A percentile compares a stretch with the other conserved stretches of the same genome.
Conservation (phyloP, 2,113 vertebrate genomes). For the Cavia aperea region DNA sequence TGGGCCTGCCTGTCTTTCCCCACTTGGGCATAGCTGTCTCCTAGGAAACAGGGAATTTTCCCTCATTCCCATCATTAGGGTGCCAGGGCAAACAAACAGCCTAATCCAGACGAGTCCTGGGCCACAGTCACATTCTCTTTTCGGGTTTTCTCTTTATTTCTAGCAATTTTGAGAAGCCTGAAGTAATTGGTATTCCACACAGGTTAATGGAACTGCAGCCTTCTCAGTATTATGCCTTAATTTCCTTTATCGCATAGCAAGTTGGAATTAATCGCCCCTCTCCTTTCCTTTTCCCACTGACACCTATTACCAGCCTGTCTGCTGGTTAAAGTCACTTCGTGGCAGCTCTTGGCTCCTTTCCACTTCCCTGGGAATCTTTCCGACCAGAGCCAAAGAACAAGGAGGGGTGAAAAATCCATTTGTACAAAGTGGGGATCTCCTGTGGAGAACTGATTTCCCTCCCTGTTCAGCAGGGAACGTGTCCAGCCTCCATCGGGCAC, state of each 20-base stretch:
- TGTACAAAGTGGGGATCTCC: slow-evolving; percentile 62
- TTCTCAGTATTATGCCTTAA: slow-evolving; percentile 71
- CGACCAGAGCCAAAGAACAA: slow-evolving; percentile 64
- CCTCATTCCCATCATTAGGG: slow-evolving; percentile 60
- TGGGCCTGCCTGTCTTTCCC: slow-evolving; percentile 44
- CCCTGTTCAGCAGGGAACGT: slow-evolving; percentile 47
- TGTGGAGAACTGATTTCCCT: slow-evolving; percentile 66
- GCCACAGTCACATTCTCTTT: slow-evolving; percentile 48
- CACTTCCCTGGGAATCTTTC: slow-evolving; percentile 67
- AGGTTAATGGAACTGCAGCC: slow-evolving; percentile 63
- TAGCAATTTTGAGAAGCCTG: slow-evolving; percentile 50
- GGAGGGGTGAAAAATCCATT: slow-evolving; percentile 67
- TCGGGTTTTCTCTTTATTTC: slow-evolving; percentile 49
- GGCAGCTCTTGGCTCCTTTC: slow-evolving; percentile 64
- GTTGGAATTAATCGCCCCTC: slow-evolving; percentile 73
- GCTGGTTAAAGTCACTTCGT: slow-evolving; percentile 59
- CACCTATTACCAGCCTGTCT: slow-evolving; percentile 67
- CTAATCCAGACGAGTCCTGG: slow-evolving; percentile 58
- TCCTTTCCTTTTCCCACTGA: slow-evolving; percentile 67
- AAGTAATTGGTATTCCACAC: slow-evolving; percentile 70
- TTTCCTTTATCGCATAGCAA: slow-evolving; percentile 66
- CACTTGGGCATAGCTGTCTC: slow-evolving; percentile 39
- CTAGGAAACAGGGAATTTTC: slow-evolving; percentile 52
- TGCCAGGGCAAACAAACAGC: slow-evolving; percentile 65
- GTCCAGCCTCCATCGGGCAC: slow-evolving; percentile 49